A percentile compares a stretch with the other conserved stretches of the same genome.
phyloP scores from a whole-genome alignment of 2,113 vertebrate genomes.

The Elephas maximus region DNA sequence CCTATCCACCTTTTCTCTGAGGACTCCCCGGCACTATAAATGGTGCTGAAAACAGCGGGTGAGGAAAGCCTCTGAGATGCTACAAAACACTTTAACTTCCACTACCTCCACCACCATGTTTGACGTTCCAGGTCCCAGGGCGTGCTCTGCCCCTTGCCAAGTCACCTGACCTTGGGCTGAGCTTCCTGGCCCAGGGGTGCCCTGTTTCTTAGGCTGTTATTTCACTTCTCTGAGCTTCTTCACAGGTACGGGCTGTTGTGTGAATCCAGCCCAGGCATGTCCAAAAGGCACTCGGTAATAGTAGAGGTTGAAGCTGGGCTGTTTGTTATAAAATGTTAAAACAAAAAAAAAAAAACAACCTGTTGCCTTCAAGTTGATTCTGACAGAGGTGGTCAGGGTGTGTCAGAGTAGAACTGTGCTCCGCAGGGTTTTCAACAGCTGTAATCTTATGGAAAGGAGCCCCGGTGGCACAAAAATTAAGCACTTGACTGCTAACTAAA shows the following conservation, averaged over 20 bases:
- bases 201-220: accelerated
- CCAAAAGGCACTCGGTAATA: accelerated
- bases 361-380: too few species aligned
- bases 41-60: not conserved
- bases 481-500: too few species aligned
- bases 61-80: not conserved
- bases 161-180: too few species aligned
- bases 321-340: too few species aligned
- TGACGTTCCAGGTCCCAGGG: not conserved
- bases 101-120: accelerated
- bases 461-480: too few species aligned
- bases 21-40: not conserved
- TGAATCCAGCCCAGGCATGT: accelerated
- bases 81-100: accelerated
- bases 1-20: not conserved
- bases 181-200: not conserved
- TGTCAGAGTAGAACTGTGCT: too few species aligned
- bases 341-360: too few species aligned
- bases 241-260: too few species aligned
- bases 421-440: too few species aligned
- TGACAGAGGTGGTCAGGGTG: too few species aligned
- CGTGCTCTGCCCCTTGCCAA: too few species aligned
- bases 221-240: not conserved
- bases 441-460: too few species aligned
- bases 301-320: not conserved